Base-by-base conservation (phyloP, 2,797 vertebrate species). In the Podarcis siculus region DNA sequence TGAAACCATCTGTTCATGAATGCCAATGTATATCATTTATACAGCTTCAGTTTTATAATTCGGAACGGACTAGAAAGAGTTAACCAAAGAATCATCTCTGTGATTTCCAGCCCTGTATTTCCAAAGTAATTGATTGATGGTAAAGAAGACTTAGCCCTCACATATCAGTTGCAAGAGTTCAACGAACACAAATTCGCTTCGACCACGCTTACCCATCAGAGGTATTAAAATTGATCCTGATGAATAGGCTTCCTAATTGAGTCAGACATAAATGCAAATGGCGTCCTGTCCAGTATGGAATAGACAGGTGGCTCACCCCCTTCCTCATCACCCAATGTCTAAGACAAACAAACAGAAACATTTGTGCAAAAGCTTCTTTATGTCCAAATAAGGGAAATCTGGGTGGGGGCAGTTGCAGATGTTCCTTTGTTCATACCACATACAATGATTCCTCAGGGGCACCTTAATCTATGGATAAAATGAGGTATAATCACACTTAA, bases 291-390 rank as follows among this genome's bases (percentile, higher is more conserved):
- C 45, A 71, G 89, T 2, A 79, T 0, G 85, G 82, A 90, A 66
- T 78, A 90, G 93, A 88, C 90, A 92, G 92, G 87, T 91, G 88
- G 90, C 73, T 77, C 69, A 82, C 71, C 39, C 71, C 2, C 17
- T 12, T 21, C 72, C 64, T 86, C 76, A 27, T 15, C 42, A 35
- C 42, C 35, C 17, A 75, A 27, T 45, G 39, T 42, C 45, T 61
- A 61, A 64, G 64, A 75, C 8, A 35, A 45, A n/a, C 0, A 67
- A 39, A 10, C 1, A 10, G 64, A 30, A 71, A 71, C 3, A 10
- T 15, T 73, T 13, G 58, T 75, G 49, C 25, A 64, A 25, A 76
- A 30, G 10, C 13, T 66, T 66, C 8, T 25, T 66, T 87, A 17
- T 39, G 49, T 64, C 23, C 19, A 85, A 77, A 85, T 6, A 66